phyloP scores from a whole-genome alignment of 2,113 vertebrate genomes.

The Cottus gobio region DNA sequence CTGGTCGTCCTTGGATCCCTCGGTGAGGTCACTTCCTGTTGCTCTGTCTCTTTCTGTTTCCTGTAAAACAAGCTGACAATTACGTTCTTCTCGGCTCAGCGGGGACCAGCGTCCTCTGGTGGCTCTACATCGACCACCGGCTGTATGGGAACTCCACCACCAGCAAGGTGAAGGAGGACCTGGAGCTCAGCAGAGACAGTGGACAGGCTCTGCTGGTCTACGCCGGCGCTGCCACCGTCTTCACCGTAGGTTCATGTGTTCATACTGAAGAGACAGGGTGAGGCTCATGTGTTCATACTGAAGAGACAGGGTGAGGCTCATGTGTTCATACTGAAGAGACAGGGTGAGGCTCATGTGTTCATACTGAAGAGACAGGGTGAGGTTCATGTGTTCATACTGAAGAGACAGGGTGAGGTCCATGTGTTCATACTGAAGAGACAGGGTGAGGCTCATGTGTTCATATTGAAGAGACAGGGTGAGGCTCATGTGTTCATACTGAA shows the following conservation, averaged over 20 bases:
- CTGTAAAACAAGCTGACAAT: not conserved
- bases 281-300: too few relatives aligned
- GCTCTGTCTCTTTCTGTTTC: not conserved
- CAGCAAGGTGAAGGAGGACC: slow-evolving; percentile 79
- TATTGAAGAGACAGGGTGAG: too few relatives aligned
- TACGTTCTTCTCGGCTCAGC: slow-evolving; percentile 76
- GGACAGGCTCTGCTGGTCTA: slow-evolving; percentile 93
- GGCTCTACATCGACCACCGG: slow-evolving; percentile 93
- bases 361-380: too few relatives aligned
- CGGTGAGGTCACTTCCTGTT: slow-evolving; percentile 85
- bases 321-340: too few relatives aligned
- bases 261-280: too few relatives aligned
- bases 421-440: too few relatives aligned
- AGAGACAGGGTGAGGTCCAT: too few relatives aligned
- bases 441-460: too few relatives aligned
- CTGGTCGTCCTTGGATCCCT: slow-evolving; percentile 94
- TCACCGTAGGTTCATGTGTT: slow-evolving; percentile 84
- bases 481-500: too few relatives aligned
- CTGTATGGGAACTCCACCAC: slow-evolving; percentile 81
- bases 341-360: too few relatives aligned
- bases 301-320: too few relatives aligned
- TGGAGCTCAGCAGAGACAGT: slow-evolving; percentile 84
- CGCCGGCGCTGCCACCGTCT: slow-evolving; percentile 91
- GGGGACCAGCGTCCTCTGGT: slow-evolving; percentile 96
- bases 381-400: too few relatives aligned